Percentiles rank a stretch among this genome's conserved stretches.
Evolutionary conservation across 2,888 invertebrate species (phyloP).

Genomic region (Barypeithes pellucidus): DNA sequence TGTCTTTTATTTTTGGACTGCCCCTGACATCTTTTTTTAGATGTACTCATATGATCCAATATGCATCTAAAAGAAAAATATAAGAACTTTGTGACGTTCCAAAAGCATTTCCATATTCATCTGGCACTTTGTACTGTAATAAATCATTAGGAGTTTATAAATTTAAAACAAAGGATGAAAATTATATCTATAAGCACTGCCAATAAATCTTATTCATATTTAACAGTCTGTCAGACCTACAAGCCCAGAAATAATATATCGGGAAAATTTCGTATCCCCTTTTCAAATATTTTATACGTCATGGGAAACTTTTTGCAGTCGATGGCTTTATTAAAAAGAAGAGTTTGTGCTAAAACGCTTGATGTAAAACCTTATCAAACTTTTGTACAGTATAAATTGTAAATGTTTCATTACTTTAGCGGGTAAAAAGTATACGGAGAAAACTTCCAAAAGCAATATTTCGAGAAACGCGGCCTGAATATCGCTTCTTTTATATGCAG

Average conservation of each 20-base stretch:
- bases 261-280: constrained; percentile 45
- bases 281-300: constrained; percentile 39
- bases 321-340: constrained; percentile 46
- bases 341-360: constrained; percentile 42
- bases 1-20: too few relatives aligned
- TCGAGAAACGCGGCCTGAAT: constrained; percentile 54
- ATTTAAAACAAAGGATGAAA: constrained; percentile 28
- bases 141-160: constrained; percentile 28
- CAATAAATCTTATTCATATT: constrained; percentile 48
- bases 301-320: constrained; percentile 37
- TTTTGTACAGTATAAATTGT: constrained; percentile 57
- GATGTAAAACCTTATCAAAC: constrained; percentile 57
- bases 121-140: constrained; percentile 14
- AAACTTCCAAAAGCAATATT: constrained; percentile 56
- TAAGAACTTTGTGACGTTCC: not conserved
- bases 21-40: too few relatives aligned
- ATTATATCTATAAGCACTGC: constrained; percentile 18
- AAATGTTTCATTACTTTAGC: constrained; percentile 57
- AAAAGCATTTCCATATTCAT: not conserved
- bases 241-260: constrained; percentile 48
- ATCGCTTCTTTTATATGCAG: constrained; percentile 56
- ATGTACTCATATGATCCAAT: too few relatives aligned
- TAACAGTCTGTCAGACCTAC: constrained; percentile 47
- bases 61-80: too few relatives aligned
- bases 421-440: constrained; percentile 36